Percentiles rank a stretch among this genome's conserved stretches.
Conservation (phyloP, 1,140 invertebrate genomes). For the Chlorops oryzae region DNA sequence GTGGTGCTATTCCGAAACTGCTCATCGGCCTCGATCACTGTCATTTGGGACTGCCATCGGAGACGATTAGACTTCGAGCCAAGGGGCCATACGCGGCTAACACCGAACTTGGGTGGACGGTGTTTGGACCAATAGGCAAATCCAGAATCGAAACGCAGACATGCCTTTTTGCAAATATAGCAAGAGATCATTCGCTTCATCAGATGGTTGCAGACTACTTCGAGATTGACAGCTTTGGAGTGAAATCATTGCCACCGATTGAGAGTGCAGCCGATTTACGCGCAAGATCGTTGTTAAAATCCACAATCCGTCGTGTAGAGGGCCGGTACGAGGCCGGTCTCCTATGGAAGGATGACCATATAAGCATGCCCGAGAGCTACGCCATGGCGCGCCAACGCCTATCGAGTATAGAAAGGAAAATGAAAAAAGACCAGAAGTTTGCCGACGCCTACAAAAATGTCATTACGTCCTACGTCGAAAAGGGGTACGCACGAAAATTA, state of each 20-base stretch:
- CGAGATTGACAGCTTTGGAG: too few species aligned
- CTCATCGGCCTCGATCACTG: too few species aligned
- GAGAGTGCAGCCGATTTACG: neutral
- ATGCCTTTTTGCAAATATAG: too few species aligned
- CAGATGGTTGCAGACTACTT: neutral
- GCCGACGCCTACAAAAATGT: slow-evolving; percentile 5
- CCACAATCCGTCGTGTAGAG: neutral
- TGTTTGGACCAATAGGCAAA: too few species aligned
- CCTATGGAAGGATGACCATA: neutral
- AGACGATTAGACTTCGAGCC: too few species aligned
- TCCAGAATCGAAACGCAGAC: too few species aligned
- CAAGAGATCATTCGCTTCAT: neutral
- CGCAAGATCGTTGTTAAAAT: neutral
- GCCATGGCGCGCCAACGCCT: neutral
- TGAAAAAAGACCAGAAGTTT: neutral
- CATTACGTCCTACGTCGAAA: neutral
- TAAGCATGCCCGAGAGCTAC: neutral
- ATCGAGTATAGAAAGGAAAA: slow-evolving; percentile 2
- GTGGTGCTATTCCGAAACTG: too few species aligned
- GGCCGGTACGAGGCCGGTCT: neutral
- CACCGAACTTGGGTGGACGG: too few species aligned
- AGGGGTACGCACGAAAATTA: slow-evolving; percentile 6
- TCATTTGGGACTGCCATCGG: too few species aligned
- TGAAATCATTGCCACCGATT: neutral
- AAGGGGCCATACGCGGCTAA: too few species aligned